Percentiles rank a stretch among this genome's conserved stretches.
phyloP scores from a whole-genome alignment of 2,797 vertebrate species.

The Dendrocincla tyrannina region DNA sequence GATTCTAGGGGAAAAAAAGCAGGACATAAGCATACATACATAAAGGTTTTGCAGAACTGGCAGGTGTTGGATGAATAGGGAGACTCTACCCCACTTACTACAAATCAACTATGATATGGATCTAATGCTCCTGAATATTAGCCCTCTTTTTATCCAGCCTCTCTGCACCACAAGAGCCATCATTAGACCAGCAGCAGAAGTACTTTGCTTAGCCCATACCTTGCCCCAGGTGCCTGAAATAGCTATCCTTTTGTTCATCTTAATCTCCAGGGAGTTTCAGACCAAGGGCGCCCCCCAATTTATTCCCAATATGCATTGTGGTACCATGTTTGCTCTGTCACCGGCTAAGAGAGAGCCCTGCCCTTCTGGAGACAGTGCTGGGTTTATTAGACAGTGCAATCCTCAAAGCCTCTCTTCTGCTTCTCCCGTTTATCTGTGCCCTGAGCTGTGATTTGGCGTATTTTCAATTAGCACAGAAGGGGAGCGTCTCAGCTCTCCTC shows the following conservation, averaged over 20 bases:
- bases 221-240: neutral
- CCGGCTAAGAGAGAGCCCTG: neutral
- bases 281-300: neutral
- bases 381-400: neutral
- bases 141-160: neutral
- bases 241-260: neutral
- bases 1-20: neutral
- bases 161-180: neutral
- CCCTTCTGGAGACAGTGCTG: neutral
- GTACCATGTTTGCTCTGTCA: neutral
- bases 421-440: slow-evolving; percentile 17
- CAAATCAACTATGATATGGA: neutral
- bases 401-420: neutral
- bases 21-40: slow-evolving; percentile 2
- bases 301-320: neutral
- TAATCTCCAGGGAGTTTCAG: slow-evolving; percentile 10
- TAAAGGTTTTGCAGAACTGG: neutral
- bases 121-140: neutral
- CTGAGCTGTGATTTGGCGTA: slow-evolving; percentile 7
- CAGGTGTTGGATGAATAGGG: slow-evolving; percentile 21
- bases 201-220: neutral
- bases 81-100: neutral
- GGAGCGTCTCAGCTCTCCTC: neutral
- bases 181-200: neutral
- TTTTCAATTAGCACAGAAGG: slow-evolving; percentile 52